phyloP scores from a whole-genome alignment of 2,888 invertebrate species.

The Drosophila mimetica region DNA sequence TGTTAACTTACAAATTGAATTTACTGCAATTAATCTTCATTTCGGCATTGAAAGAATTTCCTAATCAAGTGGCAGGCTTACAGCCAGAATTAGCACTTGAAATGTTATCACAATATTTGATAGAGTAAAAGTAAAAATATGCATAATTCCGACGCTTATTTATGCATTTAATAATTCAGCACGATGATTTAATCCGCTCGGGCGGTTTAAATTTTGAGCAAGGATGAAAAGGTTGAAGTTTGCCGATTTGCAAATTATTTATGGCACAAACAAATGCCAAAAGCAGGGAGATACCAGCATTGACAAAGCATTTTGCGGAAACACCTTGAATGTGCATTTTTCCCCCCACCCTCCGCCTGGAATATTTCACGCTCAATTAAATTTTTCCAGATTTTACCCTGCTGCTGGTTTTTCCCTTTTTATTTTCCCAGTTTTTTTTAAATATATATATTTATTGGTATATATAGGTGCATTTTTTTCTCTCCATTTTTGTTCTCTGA shows the following conservation, averaged over 20 bases:
- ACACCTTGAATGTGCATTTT: constrained; percentile 24
- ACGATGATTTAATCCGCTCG: constrained; percentile 1
- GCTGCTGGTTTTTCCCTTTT: neutral
- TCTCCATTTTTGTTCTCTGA: constrained; percentile 10
- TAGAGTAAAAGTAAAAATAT: constrained; percentile 6
- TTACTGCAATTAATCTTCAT: neutral
- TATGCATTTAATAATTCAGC: constrained; percentile 21
- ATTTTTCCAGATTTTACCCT: constrained; percentile 49
- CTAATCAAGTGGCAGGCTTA: neutral
- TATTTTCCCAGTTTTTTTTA: constrained; percentile 3
- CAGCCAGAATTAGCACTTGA: too few species aligned
- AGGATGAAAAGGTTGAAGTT: constrained; percentile 4
- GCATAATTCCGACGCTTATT: constrained; percentile 17
- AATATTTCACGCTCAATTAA: constrained; percentile 75
- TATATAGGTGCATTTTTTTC: neutral
- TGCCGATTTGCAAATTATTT: constrained; percentile 33
- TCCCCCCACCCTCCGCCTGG: neutral
- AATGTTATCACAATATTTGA: neutral
- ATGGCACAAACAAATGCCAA: constrained; percentile 29
- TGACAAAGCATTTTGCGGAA: constrained; percentile 18
- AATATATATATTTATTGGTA: constrained; percentile 1
- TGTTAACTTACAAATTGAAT: neutral
- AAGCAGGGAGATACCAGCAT: constrained; percentile 10
- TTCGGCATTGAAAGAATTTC: neutral
- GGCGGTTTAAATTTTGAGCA: neutral